A percentile compares a stretch with the other conserved stretches of the same genome.
Conservation (phyloP, 1,140 invertebrate species). For the Anastrepha obliqua region DNA sequence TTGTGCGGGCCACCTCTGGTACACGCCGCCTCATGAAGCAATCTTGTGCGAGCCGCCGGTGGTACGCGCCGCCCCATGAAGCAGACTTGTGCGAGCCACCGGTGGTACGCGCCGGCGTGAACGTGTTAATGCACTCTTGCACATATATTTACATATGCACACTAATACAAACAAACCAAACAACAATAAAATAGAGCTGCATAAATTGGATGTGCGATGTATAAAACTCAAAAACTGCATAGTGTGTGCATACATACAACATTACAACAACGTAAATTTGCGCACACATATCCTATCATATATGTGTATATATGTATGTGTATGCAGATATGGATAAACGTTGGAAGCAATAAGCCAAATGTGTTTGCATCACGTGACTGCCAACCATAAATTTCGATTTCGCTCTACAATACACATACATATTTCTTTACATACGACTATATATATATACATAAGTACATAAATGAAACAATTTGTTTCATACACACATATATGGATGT, state of each 20-base stretch:
- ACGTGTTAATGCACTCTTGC: not conserved
- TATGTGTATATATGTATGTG: not conserved
- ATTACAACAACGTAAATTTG: not conserved
- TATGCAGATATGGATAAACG: not conserved
- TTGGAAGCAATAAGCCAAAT: not conserved
- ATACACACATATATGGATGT: not conserved
- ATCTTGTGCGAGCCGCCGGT: too few species aligned
- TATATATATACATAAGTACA: not conserved
- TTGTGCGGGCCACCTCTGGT: too few species aligned
- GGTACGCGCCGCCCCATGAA: too few species aligned
- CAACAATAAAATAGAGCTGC: not conserved
- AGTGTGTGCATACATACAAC: not conserved
- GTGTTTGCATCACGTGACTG: conserved; percentile 31
- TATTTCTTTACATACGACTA: not conserved
- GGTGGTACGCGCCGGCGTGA: too few species aligned
- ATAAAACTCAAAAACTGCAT: too few species aligned
- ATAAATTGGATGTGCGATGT: not conserved
- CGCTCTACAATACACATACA: not conserved
- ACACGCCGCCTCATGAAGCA: too few species aligned
- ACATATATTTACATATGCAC: not conserved
- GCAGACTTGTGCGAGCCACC: too few species aligned
- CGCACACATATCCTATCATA: not conserved
- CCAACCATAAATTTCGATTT: conserved; percentile 23
- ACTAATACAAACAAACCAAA: not conserved
- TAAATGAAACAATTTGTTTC: conserved; percentile 30